phyloP scores from a whole-genome alignment of 1,140 invertebrate genomes.

The Hesperophylax magnus region DNA sequence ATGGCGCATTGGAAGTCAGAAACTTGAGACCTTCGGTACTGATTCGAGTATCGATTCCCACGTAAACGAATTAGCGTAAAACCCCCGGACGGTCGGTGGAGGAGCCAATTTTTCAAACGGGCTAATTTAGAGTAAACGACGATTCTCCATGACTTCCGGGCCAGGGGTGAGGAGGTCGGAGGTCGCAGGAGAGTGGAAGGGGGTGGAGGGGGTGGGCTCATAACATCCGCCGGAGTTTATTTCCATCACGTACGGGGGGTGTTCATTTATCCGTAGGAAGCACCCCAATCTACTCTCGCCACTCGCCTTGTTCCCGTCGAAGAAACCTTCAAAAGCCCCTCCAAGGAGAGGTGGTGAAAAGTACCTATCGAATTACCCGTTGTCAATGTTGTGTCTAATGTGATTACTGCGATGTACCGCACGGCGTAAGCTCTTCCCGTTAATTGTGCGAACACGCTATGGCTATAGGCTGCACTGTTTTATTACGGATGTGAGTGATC shows the following conservation, averaged over 20 bases:
- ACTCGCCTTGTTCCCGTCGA: constrained; percentile 24
- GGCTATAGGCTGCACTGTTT: background rate
- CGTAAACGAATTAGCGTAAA: constrained; percentile 41
- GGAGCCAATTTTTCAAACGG: constrained; percentile 53
- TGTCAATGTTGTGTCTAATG: constrained; percentile 32
- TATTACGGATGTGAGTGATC: constrained; percentile 36
- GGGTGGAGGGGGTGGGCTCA: background rate
- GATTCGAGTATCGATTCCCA: constrained; percentile 39
- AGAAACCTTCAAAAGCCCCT: constrained; percentile 25
- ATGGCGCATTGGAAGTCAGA: constrained; percentile 26
- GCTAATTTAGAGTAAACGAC: constrained; percentile 55
- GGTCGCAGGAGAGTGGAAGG: background rate
- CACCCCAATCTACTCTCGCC: constrained; percentile 40
- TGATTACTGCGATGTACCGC: constrained; percentile 23
- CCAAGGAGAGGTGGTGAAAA: constrained; percentile 28
- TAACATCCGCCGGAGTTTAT: constrained; percentile 49
- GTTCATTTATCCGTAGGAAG: constrained; percentile 53
- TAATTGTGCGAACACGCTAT: constrained; percentile 33
- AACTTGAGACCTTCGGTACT: background rate
- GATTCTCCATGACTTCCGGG: constrained; percentile 55
- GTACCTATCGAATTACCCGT: constrained; percentile 37
- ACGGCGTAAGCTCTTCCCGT: constrained; percentile 36
- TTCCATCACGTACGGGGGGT: constrained; percentile 51
- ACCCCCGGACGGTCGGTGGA: constrained; percentile 3
- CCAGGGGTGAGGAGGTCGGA: constrained; percentile 24